Evolutionary conservation across 2,797 vertebrate genomes (phyloP).

Genomic region (Leuciscus waleckii): DNA sequence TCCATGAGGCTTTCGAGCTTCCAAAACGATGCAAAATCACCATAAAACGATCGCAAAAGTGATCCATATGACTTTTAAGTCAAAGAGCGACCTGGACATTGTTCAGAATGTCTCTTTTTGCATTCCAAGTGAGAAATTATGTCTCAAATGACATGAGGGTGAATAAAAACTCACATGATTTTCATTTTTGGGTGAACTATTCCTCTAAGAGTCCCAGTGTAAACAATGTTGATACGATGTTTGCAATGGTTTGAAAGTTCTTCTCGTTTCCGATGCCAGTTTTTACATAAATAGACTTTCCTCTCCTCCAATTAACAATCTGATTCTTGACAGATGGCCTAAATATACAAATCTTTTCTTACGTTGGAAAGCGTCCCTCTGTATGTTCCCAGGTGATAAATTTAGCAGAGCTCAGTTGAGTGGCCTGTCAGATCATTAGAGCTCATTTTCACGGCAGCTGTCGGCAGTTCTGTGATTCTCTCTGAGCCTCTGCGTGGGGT

Average conservation of each 20-base stretch:
- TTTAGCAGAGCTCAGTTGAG: constrained; percentile 37
- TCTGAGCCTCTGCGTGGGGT: neutral
- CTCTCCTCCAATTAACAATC: constrained; percentile 19
- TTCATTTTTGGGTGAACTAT: neutral
- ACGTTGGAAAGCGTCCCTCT: neutral
- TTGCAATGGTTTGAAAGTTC: neutral
- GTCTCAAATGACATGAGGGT: neutral
- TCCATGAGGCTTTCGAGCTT: neutral
- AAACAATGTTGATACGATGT: neutral
- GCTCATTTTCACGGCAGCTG: constrained; percentile 48
- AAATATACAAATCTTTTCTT: constrained; percentile 42
- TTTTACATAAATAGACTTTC: constrained; percentile 18
- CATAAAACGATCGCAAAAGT: neutral
- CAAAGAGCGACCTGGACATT: neutral
- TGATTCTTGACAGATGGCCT: constrained; percentile 35
- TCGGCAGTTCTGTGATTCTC: neutral
- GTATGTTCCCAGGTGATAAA: constrained; percentile 33
- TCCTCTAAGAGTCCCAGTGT: neutral
- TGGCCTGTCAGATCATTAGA: constrained; percentile 50
- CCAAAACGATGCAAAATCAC: neutral
- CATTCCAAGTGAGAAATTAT: neutral
- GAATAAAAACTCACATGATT: neutral
- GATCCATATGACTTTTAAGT: neutral
- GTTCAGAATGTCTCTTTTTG: neutral
- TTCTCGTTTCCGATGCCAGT: neutral